Percentiles rank a stretch among this genome's conserved stretches.
Evolutionary conservation across 2,888 invertebrate genomes (phyloP).

Genomic region (Euzophera pinguis): DNA sequence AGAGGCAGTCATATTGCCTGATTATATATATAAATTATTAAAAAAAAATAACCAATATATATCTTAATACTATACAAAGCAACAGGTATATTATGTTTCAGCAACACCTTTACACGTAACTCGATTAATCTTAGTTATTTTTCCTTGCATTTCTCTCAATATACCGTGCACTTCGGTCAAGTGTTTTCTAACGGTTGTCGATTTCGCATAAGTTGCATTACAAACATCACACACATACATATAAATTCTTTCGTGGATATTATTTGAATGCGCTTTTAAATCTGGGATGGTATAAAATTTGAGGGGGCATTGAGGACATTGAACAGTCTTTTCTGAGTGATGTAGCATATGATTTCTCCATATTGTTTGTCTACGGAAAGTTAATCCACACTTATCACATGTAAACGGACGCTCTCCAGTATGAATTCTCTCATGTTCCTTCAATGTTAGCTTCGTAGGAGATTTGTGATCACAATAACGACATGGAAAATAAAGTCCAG

Average conservation of each 20-base stretch:
- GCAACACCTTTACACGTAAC: conserved; percentile 20
- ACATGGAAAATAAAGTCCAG: conserved; percentile 52
- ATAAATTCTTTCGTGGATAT: conserved; percentile 55
- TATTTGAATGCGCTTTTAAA: conserved; percentile 57
- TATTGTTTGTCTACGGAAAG: conserved; percentile 56
- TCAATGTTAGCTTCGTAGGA: conserved; percentile 44
- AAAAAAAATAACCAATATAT: too few relatives aligned
- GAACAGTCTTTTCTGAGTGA: conserved; percentile 56
- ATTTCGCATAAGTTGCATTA: conserved; percentile 55
- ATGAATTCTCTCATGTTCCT: conserved; percentile 60
- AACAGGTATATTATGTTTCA: conserved; percentile 18
- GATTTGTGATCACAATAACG: conserved; percentile 59
- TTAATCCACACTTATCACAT: conserved; percentile 65
- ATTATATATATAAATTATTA: too few relatives aligned
- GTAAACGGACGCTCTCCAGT: conserved; percentile 65
- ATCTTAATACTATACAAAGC: too few relatives aligned
- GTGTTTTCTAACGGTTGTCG: conserved; percentile 54
- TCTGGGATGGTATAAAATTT: conserved; percentile 48
- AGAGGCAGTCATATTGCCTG: too few relatives aligned
- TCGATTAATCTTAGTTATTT: conserved; percentile 44
- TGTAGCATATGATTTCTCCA: conserved; percentile 64
- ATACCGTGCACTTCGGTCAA: conserved; percentile 58
- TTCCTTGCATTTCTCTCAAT: conserved; percentile 59
- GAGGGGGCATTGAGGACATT: conserved; percentile 54
- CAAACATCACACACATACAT: conserved; percentile 57